Conservation (phyloP, 2,888 invertebrate genomes). For the Drosophila paramelanica region DNA sequence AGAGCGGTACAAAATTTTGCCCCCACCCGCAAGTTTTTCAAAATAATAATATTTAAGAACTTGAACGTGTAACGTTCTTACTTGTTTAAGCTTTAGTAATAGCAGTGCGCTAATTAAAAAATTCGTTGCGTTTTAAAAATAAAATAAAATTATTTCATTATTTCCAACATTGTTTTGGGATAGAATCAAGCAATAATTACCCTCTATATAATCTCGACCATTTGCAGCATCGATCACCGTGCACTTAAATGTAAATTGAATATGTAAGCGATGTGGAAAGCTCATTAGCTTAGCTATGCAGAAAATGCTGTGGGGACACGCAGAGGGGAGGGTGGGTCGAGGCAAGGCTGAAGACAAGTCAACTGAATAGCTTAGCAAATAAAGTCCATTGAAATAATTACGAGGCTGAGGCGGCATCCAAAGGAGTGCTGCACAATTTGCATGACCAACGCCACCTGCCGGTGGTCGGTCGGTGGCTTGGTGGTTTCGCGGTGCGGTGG, state of each 20-base stretch:
- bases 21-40: too few relatives aligned
- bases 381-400: slow-evolving; percentile 72
- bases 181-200: neutral
- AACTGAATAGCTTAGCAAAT: slow-evolving; percentile 62
- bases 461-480: slow-evolving; percentile 13
- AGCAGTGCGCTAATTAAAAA: too few relatives aligned
- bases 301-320: slow-evolving; percentile 44
- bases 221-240: slow-evolving; percentile 23
- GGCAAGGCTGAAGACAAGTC: slow-evolving; percentile 33
- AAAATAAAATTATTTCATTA: neutral
- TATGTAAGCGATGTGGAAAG: slow-evolving; percentile 43
- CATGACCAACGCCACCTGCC: slow-evolving; percentile 45
- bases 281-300: slow-evolving; percentile 64
- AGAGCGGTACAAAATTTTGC: too few relatives aligned
- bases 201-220: neutral
- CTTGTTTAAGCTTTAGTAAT: too few relatives aligned
- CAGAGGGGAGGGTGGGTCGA: neutral
- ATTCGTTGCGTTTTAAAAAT: too few relatives aligned
- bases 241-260: slow-evolving; percentile 34
- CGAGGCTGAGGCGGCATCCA: slow-evolving; percentile 32
- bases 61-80: too few relatives aligned
- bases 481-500: neutral
- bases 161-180: neutral
- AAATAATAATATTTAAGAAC: too few relatives aligned
- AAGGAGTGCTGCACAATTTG: slow-evolving; percentile 53